Evolutionary conservation across 2,888 invertebrate genomes (phyloP), one percentile per base, ranked within the genome.

Genomic region (Flexamia atlantica): DNA sequence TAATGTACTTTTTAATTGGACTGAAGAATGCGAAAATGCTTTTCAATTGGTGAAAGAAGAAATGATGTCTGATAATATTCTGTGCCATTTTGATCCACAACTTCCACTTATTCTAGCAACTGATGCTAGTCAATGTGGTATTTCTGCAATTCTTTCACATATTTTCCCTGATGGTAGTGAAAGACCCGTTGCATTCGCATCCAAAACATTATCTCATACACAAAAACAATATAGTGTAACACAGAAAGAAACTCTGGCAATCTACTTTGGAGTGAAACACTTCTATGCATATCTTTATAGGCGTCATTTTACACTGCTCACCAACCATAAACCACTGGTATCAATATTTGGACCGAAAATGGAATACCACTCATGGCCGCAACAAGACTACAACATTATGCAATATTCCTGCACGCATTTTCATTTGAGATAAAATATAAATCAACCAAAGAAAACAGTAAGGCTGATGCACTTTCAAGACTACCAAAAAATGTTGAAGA

Each of bases 71-170:
- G 68, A 30, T 5, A 2, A 32, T 10, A n/a, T 50, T 7, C 23
- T 53, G 10, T 50, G 57, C 7, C 79, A 81, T 79, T 83, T 36
- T 64, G 79, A 83, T 40, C 83, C 83, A 12, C 40, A 30, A 23
- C 20, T 53, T 3, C 40, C 3, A 23, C 20, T 53, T 3, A 20
- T 42, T 17, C 50, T 83, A 30, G 80, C 40, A 0, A 72, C 72
- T 10, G 83, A 83, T 60, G 60, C 50, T 30, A 53, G 53, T 14
- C 53, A 53, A 10, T 14, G 2, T 53, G 53, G 53, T 2, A 53
- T 53, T 7, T 53, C 53, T 7, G 53, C 53, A 5, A 53, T 53
- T 3, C 23, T 53, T 23, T 53, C 53, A 53, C 53, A 53, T 20
- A 5, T 20, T n/a, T 53, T 12, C 23, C 20, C 53, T 7, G 53